Evolutionary conservation across 2,888 invertebrate genomes (phyloP), one percentile per base, ranked within the genome.

Genomic region (Latrodectus elegans): DNA sequence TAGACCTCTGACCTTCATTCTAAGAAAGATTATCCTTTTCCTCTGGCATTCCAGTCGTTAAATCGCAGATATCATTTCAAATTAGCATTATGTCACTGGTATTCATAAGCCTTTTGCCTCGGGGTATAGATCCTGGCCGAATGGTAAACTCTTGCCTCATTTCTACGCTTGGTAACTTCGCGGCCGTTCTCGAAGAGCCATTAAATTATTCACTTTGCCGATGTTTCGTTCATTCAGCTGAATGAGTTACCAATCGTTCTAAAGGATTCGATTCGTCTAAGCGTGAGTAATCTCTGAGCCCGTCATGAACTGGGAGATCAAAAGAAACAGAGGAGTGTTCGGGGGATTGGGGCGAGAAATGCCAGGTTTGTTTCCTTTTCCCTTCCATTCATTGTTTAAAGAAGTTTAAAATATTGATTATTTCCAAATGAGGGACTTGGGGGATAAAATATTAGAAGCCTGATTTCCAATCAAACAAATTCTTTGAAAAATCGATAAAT

Each of bases 191-290:
- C 14, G 15, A 49, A 14, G 51, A 9, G 38, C 38, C 38, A n/a
- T 17, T 77, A 53, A 77, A 77, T 77, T 77, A 77, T 77, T 68
- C 68, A 65, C 75, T 55, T 26, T 52, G 15, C 65, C 64, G 49
- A 64, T 64, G 60, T 64, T 38, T 64, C 64, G 17, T 60, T 38
- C n/a, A 64, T 64, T 26, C 75, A 75, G 22, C 53, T 55, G 73
- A 55, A 53, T 53, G 65, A 15, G n/a, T 65, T 76, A 76, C 22
- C 38, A 49, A 75, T 75, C 76, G 17, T 76, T 65, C 49, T 76
- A 76, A 76, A 76, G 76, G 76, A 76, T 76, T 64, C 12, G 38
- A 76, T 64, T 49, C 65, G 22, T 22, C 60, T 17, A 51, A 65
- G 65, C 65, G 17, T 64, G 51, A 65, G 17, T 51, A 65, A 64